Conservation (phyloP, 2,888 invertebrate genomes). For the Drosophila multiciliata region DNA sequence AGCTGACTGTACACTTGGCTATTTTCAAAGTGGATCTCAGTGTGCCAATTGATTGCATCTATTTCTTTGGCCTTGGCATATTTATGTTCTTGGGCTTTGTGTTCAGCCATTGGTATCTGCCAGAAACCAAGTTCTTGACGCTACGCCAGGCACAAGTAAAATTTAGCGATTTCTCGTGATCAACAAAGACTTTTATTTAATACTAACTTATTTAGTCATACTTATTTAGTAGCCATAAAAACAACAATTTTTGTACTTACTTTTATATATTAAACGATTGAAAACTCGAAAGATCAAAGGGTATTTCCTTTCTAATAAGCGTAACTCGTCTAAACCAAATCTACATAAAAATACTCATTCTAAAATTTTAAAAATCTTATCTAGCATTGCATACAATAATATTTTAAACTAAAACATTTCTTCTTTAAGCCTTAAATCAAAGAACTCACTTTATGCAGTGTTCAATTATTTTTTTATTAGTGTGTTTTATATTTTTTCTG, state of each 20-base stretch:
- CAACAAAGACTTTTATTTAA: constrained; percentile 29
- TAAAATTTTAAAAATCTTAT: neutral
- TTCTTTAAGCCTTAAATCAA: neutral
- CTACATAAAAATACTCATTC: neutral
- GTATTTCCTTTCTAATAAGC: constrained; percentile 23
- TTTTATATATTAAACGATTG: constrained; percentile 40
- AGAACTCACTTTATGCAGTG: neutral
- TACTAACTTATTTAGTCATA: constrained; percentile 28
- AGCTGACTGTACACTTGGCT: constrained; percentile 72
- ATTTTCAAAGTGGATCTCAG: constrained; percentile 43
- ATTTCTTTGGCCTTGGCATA: constrained; percentile 64
- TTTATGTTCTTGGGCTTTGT: constrained; percentile 62
- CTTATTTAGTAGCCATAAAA: constrained; percentile 15
- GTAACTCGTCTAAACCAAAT: neutral
- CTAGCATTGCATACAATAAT: neutral
- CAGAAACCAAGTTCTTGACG: constrained; percentile 78
- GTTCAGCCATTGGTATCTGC: constrained; percentile 68
- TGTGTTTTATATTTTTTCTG: neutral
- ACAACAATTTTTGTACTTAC: constrained; percentile 21
- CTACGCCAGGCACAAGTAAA: constrained; percentile 74
- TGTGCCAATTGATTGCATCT: constrained; percentile 34
- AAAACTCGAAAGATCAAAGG: constrained; percentile 27
- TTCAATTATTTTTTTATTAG: neutral
- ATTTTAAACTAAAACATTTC: neutral
- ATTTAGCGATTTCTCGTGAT: constrained; percentile 58